Evolutionary conservation across 2,797 vertebrate genomes (phyloP).

Genomic region (Knipowitschia caucasica): DNA sequence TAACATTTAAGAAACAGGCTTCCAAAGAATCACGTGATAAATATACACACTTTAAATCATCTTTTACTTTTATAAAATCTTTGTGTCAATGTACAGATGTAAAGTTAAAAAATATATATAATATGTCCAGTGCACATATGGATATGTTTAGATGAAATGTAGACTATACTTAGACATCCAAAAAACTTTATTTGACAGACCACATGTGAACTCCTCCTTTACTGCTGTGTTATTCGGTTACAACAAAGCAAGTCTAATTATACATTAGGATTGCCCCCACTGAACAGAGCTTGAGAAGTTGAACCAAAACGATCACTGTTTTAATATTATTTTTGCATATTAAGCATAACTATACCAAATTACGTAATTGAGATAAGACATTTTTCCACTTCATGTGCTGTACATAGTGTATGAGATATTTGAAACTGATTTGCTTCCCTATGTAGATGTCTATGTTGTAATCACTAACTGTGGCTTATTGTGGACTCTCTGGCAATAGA

Average conservation of each 20-base stretch:
- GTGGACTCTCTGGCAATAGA: conserved; percentile 71
- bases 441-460: conserved; percentile 65
- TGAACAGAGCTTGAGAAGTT: conserved; percentile 18
- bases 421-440: conserved; percentile 59
- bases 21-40: conserved; percentile 63
- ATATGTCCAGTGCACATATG: conserved; percentile 54
- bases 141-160: conserved; percentile 10
- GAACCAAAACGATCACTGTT: conserved; percentile 17
- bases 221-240: neutral
- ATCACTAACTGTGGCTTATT: conserved; percentile 64
- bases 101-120: conserved; percentile 47
- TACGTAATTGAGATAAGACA: neutral
- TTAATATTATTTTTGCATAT: conserved; percentile 26
- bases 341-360: conserved; percentile 13
- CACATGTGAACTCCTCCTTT: conserved; percentile 30
- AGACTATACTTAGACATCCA: conserved; percentile 27
- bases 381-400: conserved; percentile 40
- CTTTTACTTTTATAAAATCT: conserved; percentile 69
- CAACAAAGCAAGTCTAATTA: conserved; percentile 22
- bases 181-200: conserved; percentile 19
- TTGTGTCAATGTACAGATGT: conserved; percentile 60
- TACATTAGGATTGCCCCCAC: conserved; percentile 40
- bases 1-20: conserved; percentile 51
- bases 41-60: conserved; percentile 63
- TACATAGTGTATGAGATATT: conserved; percentile 46